Evolutionary conservation across 1,140 invertebrate species (phyloP), one percentile per base, ranked within the genome.

Genomic region (Periplaneta americana): DNA sequence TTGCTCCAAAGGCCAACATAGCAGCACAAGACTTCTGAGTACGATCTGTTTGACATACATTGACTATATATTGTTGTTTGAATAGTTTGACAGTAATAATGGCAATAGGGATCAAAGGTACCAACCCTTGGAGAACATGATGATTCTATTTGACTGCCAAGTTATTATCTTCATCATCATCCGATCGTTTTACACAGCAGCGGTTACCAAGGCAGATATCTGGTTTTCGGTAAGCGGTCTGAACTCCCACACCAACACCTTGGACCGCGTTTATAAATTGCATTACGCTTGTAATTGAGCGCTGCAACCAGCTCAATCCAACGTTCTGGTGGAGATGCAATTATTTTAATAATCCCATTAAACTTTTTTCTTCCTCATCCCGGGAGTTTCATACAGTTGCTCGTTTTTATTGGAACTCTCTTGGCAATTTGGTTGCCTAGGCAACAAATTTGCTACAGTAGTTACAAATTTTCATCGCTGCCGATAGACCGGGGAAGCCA

Each of bases 391-490:
- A 32, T n/a, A 75, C n/a, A 75, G 74, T 15, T 15, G 39, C 13
- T 34, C 28, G 35, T 37, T 37, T 39, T 78, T 78, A 36, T 37
- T 80, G n/a, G n/a, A n/a, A n/a, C 28, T 80, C 36, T 74, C 32
- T n/a, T 80, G 79, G 48, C 31, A 80, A 35, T 48, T 80, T 74
- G 79, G 66, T 80, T 80, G 48, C 48, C 39, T 17, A 74, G 33
- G n/a, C 31, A 74, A 80, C 79, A 80, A 80, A 80, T 80, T 80
- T 80, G 79, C 66, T 80, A 66, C 79, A 80, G 79, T 80, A 80
- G 48, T 80, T 80, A 80, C 79, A 74, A 80, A 80, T 80, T 80
- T 80, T 80, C 79, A 80, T 80, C 79, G 79, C 79, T 80, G 79
- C 79, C 79, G 39, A 80, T 74, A 28, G 39, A 66, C 18, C 18